Percentiles rank a stretch among this genome's conserved stretches.
phyloP scores from a whole-genome alignment of 2,888 invertebrate species.

The Helicoverpa assulta region DNA sequence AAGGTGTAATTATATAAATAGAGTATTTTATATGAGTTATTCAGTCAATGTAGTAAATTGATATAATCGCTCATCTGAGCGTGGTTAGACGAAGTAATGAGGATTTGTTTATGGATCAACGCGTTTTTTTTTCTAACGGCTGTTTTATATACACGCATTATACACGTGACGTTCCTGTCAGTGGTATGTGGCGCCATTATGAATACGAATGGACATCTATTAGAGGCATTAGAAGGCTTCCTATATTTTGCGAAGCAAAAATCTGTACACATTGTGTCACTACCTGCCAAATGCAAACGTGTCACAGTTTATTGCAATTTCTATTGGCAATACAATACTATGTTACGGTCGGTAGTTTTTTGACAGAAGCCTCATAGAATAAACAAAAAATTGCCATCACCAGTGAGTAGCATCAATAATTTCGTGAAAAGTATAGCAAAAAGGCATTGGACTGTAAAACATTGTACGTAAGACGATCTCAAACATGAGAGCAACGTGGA shows the following conservation, averaged over 20 bases:
- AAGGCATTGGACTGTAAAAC: too few species aligned
- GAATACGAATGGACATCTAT: constrained; percentile 23
- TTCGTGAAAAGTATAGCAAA: too few species aligned
- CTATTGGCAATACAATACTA: too few species aligned
- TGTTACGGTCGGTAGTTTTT: too few species aligned
- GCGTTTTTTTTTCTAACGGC: constrained; percentile 41
- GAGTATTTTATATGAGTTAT: constrained; percentile 26
- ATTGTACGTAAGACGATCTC: too few species aligned
- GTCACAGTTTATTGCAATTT: too few species aligned
- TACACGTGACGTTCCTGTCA: constrained; percentile 22
- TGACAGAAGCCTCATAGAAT: too few species aligned
- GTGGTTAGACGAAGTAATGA: constrained; percentile 28
- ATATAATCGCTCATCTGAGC: constrained; percentile 39
- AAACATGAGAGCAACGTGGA: too few species aligned
- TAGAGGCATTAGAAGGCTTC: neutral
- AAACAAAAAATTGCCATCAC: too few species aligned
- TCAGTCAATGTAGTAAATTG: constrained; percentile 37
- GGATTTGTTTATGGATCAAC: constrained; percentile 22
- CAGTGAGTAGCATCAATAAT: too few species aligned
- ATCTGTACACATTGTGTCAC: neutral
- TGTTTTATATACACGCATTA: constrained; percentile 10
- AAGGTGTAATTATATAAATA: constrained; percentile 32
- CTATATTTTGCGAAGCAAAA: neutral
- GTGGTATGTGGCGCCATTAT: constrained; percentile 27
- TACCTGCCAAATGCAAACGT: neutral